Percentiles rank a stretch among this genome's conserved stretches.
phyloP scores from a whole-genome alignment of 2,113 vertebrate species.

The Ancistrus triradiatus region DNA sequence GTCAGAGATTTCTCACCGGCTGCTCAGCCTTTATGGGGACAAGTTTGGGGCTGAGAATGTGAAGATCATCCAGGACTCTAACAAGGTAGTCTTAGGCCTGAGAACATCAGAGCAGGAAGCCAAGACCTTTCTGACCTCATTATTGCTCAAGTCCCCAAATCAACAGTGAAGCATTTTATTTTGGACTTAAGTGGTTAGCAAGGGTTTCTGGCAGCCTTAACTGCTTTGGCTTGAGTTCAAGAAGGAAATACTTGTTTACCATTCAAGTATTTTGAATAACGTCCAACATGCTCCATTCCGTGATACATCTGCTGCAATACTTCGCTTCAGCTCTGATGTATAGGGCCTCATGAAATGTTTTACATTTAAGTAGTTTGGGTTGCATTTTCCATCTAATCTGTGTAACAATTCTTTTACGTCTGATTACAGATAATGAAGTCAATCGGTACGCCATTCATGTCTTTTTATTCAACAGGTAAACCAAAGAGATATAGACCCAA shows the following conservation, averaged over 20 bases:
- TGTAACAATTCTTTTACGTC: neutral
- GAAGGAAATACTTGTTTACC: no score
- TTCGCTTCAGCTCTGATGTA: no score
- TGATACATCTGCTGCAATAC: no score
- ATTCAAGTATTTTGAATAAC: no score
- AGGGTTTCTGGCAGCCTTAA: no score
- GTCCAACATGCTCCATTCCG: no score
- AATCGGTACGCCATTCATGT: no score
- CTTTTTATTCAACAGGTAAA: conserved; percentile 73
- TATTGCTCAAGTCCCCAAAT: neutral
- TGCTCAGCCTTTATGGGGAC: conserved; percentile 87
- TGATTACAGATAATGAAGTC: no score
- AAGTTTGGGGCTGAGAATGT: conserved; percentile 92
- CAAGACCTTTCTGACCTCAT: no score
- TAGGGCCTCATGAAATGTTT: no score
- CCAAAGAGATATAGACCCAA: conserved; percentile 85
- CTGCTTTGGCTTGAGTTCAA: no score
- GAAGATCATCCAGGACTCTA: conserved; percentile 93
- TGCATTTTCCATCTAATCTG: neutral
- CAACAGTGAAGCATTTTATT: neutral
- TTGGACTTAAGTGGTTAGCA: conserved; percentile 1
- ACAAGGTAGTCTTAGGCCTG: conserved; percentile 74
- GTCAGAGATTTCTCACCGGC: conserved; percentile 90
- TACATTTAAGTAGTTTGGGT: neutral
- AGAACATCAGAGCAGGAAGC: neutral